Conservation (phyloP, 2,797 vertebrate species). For the Parauchenoglanis punctatus region DNA sequence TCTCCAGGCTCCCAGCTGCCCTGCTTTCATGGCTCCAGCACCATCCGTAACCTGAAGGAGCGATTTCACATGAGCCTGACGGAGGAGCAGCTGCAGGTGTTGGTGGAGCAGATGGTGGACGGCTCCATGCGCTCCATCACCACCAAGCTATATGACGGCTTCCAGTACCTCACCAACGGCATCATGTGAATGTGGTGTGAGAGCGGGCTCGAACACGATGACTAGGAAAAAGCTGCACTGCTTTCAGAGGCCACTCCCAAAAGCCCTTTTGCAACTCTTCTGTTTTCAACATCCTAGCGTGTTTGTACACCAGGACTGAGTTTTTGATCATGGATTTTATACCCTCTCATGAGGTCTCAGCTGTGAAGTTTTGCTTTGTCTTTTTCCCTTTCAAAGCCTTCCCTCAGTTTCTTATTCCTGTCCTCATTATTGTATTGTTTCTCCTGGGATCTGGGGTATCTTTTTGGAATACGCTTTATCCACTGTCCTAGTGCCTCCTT, state of each 20-base stretch:
- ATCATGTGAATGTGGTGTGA: slow-evolving; percentile 85
- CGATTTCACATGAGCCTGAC: slow-evolving; percentile 97
- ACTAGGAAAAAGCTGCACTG: slow-evolving; percentile 54
- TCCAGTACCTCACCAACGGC: slow-evolving; percentile 98
- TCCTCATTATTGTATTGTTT: slow-evolving; percentile 28
- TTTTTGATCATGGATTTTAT: slow-evolving; percentile 57
- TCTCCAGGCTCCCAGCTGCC: slow-evolving; percentile 88
- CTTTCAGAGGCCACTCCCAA: slow-evolving; percentile 54
- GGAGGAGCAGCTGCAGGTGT: slow-evolving; percentile 93
- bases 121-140: slow-evolving; percentile 93
- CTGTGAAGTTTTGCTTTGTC: slow-evolving; percentile 53
- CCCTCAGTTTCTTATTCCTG: slow-evolving; percentile 17
- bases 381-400: not conserved
- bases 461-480: slow-evolving; percentile 40
- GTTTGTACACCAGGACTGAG: slow-evolving; percentile 49
- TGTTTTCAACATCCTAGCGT: slow-evolving; percentile 26
- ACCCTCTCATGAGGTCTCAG: slow-evolving; percentile 55
- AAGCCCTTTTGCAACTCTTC: slow-evolving; percentile 11
- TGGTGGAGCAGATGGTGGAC: slow-evolving; percentile 92
- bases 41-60: slow-evolving; percentile 91
- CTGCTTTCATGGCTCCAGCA: slow-evolving; percentile 93
- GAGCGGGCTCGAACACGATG: slow-evolving; percentile 44
- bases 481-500: slow-evolving; percentile 52
- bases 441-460: slow-evolving; percentile 21
- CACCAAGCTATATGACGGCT: slow-evolving; percentile 94